Evolutionary conservation across 2,888 invertebrate species (phyloP).

Genomic region (Catonia carolina): DNA sequence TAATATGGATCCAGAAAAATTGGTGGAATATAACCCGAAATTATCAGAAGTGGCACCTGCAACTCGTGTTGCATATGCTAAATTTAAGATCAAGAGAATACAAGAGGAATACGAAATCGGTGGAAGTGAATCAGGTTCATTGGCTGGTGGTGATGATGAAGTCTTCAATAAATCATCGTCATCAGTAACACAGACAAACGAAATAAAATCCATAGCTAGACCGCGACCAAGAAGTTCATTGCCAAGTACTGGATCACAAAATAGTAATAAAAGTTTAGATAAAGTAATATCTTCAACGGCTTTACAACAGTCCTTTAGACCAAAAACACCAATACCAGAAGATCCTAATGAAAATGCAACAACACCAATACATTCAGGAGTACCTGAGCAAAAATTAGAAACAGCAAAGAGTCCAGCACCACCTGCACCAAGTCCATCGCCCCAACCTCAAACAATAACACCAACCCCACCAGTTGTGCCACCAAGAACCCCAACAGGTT

Average conservation of each 20-base stretch:
- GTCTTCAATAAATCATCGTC: constrained; percentile 10
- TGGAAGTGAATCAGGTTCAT: constrained; percentile 19
- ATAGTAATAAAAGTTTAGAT: not conserved
- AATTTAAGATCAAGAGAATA: constrained; percentile 73
- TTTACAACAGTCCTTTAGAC: constrained; percentile 42
- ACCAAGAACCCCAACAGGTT: constrained; percentile 8
- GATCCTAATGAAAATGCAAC: constrained; percentile 48
- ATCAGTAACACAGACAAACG: constrained; percentile 14
- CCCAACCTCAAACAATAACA: constrained; percentile 37
- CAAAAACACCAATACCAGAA: constrained; percentile 54
- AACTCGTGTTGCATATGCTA: constrained; percentile 77
- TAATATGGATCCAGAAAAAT: constrained; percentile 63
- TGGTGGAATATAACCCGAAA: constrained; percentile 76
- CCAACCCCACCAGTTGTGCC: constrained; percentile 32
- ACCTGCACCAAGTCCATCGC: constrained; percentile 40
- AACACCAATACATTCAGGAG: constrained; percentile 43
- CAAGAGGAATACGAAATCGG: constrained; percentile 48
- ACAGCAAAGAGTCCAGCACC: constrained; percentile 39
- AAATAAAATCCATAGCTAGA: constrained; percentile 30
- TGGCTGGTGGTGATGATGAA: constrained; percentile 21
- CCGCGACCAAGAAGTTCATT: constrained; percentile 23
- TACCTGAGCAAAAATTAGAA: constrained; percentile 36
- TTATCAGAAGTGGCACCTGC: constrained; percentile 66
- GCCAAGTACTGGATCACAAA: not conserved
- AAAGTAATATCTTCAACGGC: constrained; percentile 6